Base-by-base conservation (phyloP, 2,888 invertebrate genomes). In the Epinotia brunnichana region DNA sequence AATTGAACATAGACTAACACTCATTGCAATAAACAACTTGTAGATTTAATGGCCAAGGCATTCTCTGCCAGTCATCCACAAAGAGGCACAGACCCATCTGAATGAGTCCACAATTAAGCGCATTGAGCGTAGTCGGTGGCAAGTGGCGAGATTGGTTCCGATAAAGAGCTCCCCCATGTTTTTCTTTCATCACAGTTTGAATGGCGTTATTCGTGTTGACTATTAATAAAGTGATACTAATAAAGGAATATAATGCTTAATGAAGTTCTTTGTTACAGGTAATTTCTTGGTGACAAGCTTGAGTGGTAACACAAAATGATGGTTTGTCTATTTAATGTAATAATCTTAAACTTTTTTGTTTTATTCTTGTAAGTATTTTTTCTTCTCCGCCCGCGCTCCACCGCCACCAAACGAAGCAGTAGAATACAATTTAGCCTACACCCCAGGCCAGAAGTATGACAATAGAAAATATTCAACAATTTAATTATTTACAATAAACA, bases 121-220 rank as follows among this genome's bases (percentile, higher is more conserved):
- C 90, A 88, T 90, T 90, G 88, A 91, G 85, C 87, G 87, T 88
- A 91, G 90, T 88, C 88, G 89, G 82, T 87, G 87, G 86, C 91
- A 91, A 92, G 90, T 91, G 92, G 85, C 86, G 88, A 90, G 92
- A 93, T 93, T 90, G 91, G 91, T 92, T 91, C 90, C 91, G 91
- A 93, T 92, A 92, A 92, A 92, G 92, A 91, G 89, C 86, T 85
- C 87, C 89, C 87, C 90, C 88, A 86, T 90, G 92, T 92, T 92
- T 91, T 92, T 91, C 92, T 92, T 92, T 92, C 90, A 90, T 90
- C 91, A 85, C 85, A 87, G 86, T 85, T 83, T 89, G 90, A 90
- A 91, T 86, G 89, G 86, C 81, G 88, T 89, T 89, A 87, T 89
- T 86, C 90, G 87, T 41, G 53, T 53, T 17, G 15, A 54, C 54